Evolutionary conservation across 2,113 vertebrate species (phyloP), one percentile per base, ranked within the genome.

Genomic region (Pollimyrus isidori): DNA sequence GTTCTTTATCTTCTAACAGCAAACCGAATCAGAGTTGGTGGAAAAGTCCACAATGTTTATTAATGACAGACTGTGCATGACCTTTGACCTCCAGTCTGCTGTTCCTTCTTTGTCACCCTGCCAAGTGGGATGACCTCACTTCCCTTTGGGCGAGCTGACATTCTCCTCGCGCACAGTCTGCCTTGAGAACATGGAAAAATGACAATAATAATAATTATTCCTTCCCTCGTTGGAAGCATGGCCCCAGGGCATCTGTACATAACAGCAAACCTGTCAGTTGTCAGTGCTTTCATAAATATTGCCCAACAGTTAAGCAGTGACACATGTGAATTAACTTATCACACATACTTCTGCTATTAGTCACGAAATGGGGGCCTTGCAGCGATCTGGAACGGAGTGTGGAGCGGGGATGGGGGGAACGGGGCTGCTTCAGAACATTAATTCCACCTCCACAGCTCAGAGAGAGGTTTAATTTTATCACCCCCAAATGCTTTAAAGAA

Each of bases 121-220:
- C 90, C 91, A 92, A 92, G 91, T 48, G 26, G 88, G 48, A 91
- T 95, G 69, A 94, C 92, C 93, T 95, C 93, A 95, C 92, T 93
- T 94, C 92, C 92, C 92, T 89, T 91, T 87, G 86, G 90, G 52
- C 86, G 73, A 56, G 4, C 87, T 92, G 92, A 93, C 90, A 92
- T 90, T 53, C 7, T 7, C 88, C 92, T 92, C 88, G 92, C 93
- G 92, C 91, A 90, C 80, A 84, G 88, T 88, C 89, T 69, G 92
- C 93, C 92, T 62, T 1, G 91, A 92, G 93, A 76, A 87, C 62
- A 76, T 58, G 48, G 84, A 76, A 90, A 89, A 90, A 88, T 89
- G 85, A 90, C 90, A 93, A 92, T 93, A 94, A 94, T 94, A 94
- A 95, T 95, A 94, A 95, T 95, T 93, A 94, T 92, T 91, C 89